Evolutionary conservation across 2,888 invertebrate genomes (phyloP).

Genomic region (Rhodophaea formosa): DNA sequence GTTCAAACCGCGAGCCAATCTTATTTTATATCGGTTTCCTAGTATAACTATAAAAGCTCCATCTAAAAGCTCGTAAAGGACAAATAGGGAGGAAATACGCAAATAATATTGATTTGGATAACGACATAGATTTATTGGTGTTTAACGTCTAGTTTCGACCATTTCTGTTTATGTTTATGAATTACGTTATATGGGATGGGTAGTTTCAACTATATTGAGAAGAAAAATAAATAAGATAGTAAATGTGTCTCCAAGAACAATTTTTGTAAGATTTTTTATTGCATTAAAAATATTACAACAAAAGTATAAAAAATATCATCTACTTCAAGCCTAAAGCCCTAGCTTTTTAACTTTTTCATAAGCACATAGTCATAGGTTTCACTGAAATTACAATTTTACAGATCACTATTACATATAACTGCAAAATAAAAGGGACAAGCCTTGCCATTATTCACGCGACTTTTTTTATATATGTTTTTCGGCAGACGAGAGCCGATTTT

Average conservation of each 20-base stretch:
- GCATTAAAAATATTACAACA: no score
- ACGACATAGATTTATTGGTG: constrained; percentile 40
- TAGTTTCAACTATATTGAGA: neutral
- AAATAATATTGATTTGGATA: constrained; percentile 15
- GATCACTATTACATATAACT: no score
- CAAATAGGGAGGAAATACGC: constrained; percentile 11
- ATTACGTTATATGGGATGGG: constrained; percentile 1
- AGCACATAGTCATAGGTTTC: no score
- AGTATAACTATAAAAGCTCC: constrained; percentile 6
- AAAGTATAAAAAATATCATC: no score
- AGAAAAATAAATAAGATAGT: neutral
- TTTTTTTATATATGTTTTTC: no score
- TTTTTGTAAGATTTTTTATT: no score
- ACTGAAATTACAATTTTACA: no score
- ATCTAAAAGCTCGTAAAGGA: constrained; percentile 5
- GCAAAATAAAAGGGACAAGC: no score
- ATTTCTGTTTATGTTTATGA: constrained; percentile 3
- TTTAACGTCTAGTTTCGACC: constrained; percentile 29
- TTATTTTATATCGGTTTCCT: constrained; percentile 11
- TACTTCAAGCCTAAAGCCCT: no score
- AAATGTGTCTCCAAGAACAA: neutral
- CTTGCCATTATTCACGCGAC: no score
- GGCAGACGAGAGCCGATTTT: no score
- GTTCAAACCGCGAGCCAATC: neutral
- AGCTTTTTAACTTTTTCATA: no score